Evolutionary conservation across 2,113 vertebrate species (phyloP), one percentile per base, ranked within the genome.

Genomic region (Hemicordylus capensis): DNA sequence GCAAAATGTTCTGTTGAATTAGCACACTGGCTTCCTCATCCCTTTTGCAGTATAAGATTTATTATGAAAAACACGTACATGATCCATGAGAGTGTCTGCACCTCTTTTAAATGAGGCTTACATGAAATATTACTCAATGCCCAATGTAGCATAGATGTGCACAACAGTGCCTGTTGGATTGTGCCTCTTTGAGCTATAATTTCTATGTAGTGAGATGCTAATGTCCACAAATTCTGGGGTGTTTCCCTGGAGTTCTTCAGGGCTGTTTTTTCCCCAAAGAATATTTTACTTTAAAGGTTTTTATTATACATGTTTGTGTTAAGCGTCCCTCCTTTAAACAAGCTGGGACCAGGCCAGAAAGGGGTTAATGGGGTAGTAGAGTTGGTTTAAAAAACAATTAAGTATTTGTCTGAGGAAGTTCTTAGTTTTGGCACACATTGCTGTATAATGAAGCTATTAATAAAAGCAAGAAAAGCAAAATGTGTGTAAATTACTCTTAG

Each of bases 101-200:
- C n/a, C 12, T 66, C 15, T 54, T 34, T 34, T 15, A 66, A 34
- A 11, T 39, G 24, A 26, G 69, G 37, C 69, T 42, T 70, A 24
- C 20, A 3, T n/a, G n/a, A n/a, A n/a, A n/a, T n/a, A 3, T 12
- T 42, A 24, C 1, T 44, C 39, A 44, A 4, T 3, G 0, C 24
- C 7, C 1, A 72, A 14, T 44, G 39, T 72, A 72, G 44, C 28
- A 44, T 26, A 72, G 7, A 69, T 22, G 24, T 69, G 66, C 6
- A 37, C 64, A 67, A 22, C 34, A 20, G 69, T 12, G 39, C 17
- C 39, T 72, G 39, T 12, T 44, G 39, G 20, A 14, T 22, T 72
- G 22, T 26, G 42, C 3, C 67, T 42, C n/a, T 69, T 39, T 9
- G 67, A 70, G 17, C 34, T 39, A 6, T 69, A 37, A 22, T 20